Conservation (phyloP, 1,140 invertebrate genomes). For the Papilio machaon region DNA sequence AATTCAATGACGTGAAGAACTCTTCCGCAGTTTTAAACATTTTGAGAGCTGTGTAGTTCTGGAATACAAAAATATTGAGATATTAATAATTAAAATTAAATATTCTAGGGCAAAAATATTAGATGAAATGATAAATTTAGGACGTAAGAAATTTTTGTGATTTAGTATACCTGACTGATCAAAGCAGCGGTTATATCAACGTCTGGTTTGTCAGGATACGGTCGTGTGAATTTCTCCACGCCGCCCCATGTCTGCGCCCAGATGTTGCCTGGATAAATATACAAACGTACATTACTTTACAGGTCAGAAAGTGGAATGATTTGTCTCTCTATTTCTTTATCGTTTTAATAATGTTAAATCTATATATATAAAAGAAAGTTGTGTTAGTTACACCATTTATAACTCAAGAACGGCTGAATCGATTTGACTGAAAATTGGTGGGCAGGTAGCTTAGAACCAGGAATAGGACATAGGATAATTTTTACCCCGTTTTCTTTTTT, state of each 20-base stretch:
- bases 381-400: too few species aligned
- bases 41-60: conserved; percentile 79
- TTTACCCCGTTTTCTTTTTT: too few species aligned
- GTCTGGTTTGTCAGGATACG: conserved; percentile 87
- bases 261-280: conserved; percentile 89
- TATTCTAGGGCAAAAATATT: not conserved
- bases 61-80: conserved; percentile 44
- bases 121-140: not conserved
- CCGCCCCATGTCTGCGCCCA: conserved; percentile 95
- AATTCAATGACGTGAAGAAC: conserved; percentile 80
- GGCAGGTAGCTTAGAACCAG: too few species aligned
- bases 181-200: conserved; percentile 88
- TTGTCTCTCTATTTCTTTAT: too few species aligned
- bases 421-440: too few species aligned
- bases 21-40: conserved; percentile 82
- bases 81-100: not conserved
- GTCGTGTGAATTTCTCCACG: conserved; percentile 86
- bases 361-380: too few species aligned
- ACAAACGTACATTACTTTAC: not conserved
- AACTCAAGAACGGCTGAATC: too few species aligned
- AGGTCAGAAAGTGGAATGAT: too few species aligned
- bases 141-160: not conserved
- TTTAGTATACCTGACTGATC: conserved; percentile 84
- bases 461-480: too few species aligned
- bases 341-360: too few species aligned